A percentile compares a stretch with the other conserved stretches of the same genome.
phyloP scores from a whole-genome alignment of 2,797 vertebrate genomes.

The Vipera ursinii region DNA sequence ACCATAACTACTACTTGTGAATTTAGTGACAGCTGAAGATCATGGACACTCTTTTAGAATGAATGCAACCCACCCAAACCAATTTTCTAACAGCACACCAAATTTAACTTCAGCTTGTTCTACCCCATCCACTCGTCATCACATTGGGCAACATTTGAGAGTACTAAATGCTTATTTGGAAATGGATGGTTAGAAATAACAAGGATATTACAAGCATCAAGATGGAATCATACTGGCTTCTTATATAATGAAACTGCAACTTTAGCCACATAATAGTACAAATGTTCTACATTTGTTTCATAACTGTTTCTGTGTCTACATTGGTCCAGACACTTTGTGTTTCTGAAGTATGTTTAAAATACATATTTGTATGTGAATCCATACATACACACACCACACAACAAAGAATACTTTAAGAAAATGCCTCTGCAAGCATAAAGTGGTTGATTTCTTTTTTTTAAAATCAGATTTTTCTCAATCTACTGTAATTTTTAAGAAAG shows the following conservation, averaged over 20 bases:
- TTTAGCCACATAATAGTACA: background rate
- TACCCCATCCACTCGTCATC: background rate
- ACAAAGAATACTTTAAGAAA: background rate
- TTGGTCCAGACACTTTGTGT: background rate
- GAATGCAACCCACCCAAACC: background rate
- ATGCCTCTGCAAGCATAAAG: background rate
- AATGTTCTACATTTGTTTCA: background rate
- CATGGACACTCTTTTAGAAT: background rate
- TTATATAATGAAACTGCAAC: background rate
- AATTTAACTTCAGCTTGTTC: background rate
- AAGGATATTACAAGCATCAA: background rate
- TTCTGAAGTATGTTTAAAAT: background rate
- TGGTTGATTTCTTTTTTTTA: background rate
- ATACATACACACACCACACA: background rate
- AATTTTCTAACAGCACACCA: background rate
- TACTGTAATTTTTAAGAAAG: background rate
- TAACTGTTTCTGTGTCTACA: background rate
- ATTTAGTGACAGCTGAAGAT: background rate
- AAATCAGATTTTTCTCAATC: background rate
- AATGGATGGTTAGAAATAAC: background rate
- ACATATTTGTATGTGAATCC: background rate
- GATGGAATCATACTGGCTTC: background rate
- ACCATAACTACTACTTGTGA: background rate
- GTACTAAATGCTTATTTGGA: background rate
- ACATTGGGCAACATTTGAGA: background rate